Evolutionary conservation across 2,888 invertebrate genomes (phyloP).

Genomic region (Cephus nigrinus): DNA sequence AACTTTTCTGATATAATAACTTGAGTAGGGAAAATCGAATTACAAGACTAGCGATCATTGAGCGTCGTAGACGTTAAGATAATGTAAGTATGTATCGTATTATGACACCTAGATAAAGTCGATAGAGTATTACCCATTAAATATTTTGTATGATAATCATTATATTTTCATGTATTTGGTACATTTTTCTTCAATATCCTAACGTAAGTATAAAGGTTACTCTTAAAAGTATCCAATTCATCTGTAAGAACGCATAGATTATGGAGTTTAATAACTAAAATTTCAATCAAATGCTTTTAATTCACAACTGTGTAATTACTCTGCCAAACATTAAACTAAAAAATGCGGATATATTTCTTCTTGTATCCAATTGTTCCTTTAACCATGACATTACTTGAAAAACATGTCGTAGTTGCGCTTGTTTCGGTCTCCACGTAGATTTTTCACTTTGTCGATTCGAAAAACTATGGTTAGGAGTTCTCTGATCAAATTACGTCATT

Average conservation of each 20-base stretch:
- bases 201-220: background rate
- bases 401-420: background rate
- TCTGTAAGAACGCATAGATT: background rate
- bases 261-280: background rate
- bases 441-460: background rate
- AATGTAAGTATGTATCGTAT: background rate
- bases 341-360: background rate
- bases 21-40: background rate
- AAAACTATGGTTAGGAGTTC: background rate
- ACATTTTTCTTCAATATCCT: background rate
- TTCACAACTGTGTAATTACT: background rate
- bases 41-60: background rate
- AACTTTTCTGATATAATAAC: background rate
- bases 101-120: background rate
- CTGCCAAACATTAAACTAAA: background rate
- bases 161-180: background rate
- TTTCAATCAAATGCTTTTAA: background rate
- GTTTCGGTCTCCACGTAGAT: background rate
- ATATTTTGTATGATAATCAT: background rate
- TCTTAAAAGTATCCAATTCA: background rate
- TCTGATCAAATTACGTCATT: background rate
- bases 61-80: background rate
- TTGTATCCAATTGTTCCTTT: background rate
- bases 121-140: slow-evolving; percentile 2
- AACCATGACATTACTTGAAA: background rate